Conservation (phyloP, 2,113 vertebrate genomes). For the Podocnemis expansa region DNA sequence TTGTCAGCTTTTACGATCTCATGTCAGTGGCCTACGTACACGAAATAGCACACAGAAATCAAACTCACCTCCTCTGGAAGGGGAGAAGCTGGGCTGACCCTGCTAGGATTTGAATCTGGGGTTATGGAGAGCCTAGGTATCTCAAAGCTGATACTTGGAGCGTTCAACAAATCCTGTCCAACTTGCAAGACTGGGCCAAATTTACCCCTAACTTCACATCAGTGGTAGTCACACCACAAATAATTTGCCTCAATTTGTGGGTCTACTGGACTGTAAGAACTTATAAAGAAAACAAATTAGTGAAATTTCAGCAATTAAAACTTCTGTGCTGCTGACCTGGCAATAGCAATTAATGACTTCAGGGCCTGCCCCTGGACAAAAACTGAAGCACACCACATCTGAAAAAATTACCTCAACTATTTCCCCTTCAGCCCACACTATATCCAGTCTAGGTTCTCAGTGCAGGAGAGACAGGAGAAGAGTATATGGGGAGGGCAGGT, state of each 20-base stretch:
- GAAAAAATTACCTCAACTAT: not conserved
- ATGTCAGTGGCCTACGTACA: accelerated
- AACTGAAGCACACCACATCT: not conserved
- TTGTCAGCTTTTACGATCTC: accelerated
- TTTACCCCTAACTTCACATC: not conserved
- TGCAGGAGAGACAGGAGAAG: not conserved
- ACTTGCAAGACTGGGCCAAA: not conserved
- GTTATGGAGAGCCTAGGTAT: accelerated
- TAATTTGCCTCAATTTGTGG: accelerated
- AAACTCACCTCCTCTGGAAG: accelerated
- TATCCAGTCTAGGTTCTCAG: not conserved
- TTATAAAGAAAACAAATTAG: not conserved
- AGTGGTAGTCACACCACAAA: accelerated
- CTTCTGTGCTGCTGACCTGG: not conserved
- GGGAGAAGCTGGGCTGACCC: accelerated
- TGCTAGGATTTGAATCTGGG: not conserved
- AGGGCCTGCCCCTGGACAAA: not conserved
- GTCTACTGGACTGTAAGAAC: not conserved
- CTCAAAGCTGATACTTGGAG: accelerated
- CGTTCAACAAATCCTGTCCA: accelerated
- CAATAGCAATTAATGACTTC: not conserved
- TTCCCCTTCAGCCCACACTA: not conserved
- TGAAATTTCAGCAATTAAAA: accelerated
- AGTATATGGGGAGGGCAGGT: not conserved
- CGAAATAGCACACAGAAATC: accelerated